These are phyloP conservation scores for Platynereis dumerilii DNA, from an alignment of 2,888 invertebrate species.

Conservation along the genomic window DNA sequence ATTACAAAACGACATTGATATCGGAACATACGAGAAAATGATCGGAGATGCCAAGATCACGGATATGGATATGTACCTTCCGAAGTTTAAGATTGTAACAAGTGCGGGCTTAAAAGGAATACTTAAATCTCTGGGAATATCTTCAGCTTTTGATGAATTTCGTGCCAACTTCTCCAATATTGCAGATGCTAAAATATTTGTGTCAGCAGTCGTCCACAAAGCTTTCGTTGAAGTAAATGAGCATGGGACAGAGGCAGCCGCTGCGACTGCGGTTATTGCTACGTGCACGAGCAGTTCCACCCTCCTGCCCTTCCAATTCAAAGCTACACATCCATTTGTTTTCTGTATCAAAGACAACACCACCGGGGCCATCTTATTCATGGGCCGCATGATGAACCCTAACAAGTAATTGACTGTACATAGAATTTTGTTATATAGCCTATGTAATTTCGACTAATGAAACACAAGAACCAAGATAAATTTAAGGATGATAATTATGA, in stretches of 20 bases:
- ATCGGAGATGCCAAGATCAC: background rate
- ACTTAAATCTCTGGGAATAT: conserved; percentile 47
- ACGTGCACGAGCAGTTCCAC: conserved; percentile 19
- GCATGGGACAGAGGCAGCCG: conserved; percentile 59
- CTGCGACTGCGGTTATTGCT: conserved; percentile 41
- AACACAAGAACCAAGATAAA: too few relatives aligned
- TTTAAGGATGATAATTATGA: too few relatives aligned
- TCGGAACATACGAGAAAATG: too few relatives aligned
- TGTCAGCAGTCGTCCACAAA: conserved; percentile 53
- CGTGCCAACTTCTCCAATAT: conserved; percentile 53
- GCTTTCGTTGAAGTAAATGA: conserved; percentile 59
- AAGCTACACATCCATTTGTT: conserved; percentile 37
- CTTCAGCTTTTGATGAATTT: conserved; percentile 40
- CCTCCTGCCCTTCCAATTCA: conserved; percentile 24
- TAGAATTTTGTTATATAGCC: too few relatives aligned
- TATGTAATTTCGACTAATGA: too few relatives aligned
- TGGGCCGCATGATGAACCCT: conserved; percentile 32
- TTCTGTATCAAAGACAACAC: conserved; percentile 34
- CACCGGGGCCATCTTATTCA: too few relatives aligned
- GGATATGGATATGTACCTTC: conserved; percentile 40
- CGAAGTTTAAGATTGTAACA: conserved; percentile 48
- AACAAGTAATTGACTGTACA: too few relatives aligned
- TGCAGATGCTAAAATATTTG: conserved; percentile 37
- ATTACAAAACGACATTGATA: too few relatives aligned
- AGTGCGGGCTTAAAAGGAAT: conserved; percentile 38